A percentile compares a stretch with the other conserved stretches of the same genome.
Conservation (phyloP, 2,797 vertebrate species). For the Phaenicophaeus curvirostris region DNA sequence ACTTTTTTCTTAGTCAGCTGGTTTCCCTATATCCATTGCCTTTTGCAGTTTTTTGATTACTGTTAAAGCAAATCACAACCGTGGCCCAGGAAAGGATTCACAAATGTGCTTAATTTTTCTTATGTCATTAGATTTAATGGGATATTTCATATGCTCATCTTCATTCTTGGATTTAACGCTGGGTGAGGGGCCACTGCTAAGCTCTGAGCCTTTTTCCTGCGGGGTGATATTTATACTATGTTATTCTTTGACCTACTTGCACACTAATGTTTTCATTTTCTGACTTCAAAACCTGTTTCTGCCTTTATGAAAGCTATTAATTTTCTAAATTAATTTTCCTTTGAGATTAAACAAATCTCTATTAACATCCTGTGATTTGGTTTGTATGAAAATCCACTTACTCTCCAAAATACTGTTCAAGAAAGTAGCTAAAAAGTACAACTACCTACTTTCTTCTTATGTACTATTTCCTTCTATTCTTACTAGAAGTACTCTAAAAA, state of each 20-base stretch:
- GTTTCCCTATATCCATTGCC: neutral
- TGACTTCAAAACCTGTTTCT: neutral
- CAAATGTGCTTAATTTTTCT: neutral
- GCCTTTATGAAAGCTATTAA: neutral
- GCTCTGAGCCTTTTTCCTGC: neutral
- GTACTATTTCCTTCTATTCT: neutral
- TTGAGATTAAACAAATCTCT: neutral
- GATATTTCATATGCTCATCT: neutral
- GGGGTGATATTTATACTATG: neutral
- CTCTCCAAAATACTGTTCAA: neutral
- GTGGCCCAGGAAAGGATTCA: neutral
- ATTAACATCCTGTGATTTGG: neutral
- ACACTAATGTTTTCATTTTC: neutral
- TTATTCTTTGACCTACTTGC: neutral
- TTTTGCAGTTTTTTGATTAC: neutral
- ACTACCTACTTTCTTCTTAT: neutral
- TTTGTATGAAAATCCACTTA: neutral
- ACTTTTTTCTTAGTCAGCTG: neutral
- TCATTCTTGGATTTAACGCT: neutral
- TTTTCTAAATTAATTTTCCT: neutral
- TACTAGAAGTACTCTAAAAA: neutral
- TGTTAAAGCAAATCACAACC: rapidly evolving
- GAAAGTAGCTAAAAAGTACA: neutral
- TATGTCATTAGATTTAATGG: neutral
- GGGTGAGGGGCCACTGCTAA: neutral